Evolutionary conservation across 2,113 vertebrate species (phyloP).

Genomic region (Sinocyclocheilus maitianheensis): DNA sequence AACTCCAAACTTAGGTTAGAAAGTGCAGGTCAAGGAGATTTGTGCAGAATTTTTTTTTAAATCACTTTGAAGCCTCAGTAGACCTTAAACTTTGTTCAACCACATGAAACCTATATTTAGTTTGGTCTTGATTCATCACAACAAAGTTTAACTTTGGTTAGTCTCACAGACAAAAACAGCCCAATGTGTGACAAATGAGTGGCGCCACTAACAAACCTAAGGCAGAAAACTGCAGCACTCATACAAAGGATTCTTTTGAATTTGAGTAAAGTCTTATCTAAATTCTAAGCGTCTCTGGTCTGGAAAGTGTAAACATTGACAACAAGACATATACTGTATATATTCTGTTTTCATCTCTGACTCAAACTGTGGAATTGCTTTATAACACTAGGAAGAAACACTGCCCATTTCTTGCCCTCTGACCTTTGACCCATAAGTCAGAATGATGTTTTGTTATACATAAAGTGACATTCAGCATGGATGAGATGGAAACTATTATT

Average conservation of each 20-base stretch:
- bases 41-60: neutral
- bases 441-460: neutral
- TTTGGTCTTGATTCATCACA: neutral
- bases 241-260: too few species aligned
- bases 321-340: too few species aligned
- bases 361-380: too few species aligned
- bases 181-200: neutral
- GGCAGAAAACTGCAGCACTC: too few species aligned
- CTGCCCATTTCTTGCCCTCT: neutral
- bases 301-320: too few species aligned
- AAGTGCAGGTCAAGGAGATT: neutral
- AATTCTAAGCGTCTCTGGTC: too few species aligned
- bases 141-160: neutral
- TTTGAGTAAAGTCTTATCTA: too few species aligned
- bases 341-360: too few species aligned
- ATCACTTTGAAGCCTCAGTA: neutral
- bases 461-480: neutral
- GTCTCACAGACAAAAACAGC: neutral
- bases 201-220: too few species aligned
- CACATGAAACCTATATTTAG: too few species aligned
- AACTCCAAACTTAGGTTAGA: too few species aligned
- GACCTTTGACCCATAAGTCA: neutral
- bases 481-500: neutral
- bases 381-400: too few species aligned
- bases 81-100: neutral